Conservation (phyloP, 2,797 vertebrate genomes). For the Enteromius argenteus region DNA sequence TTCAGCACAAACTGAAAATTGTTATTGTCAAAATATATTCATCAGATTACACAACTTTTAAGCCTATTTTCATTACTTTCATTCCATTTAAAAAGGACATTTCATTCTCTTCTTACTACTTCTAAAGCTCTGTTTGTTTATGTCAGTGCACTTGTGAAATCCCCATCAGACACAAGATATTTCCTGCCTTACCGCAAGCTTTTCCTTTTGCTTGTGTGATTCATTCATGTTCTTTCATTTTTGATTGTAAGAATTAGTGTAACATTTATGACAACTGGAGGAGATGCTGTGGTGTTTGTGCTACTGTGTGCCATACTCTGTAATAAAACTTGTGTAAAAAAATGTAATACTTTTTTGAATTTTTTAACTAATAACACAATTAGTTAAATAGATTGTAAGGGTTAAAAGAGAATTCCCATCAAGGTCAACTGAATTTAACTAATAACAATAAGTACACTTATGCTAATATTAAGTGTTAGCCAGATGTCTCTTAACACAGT, state of each 20-base stretch:
- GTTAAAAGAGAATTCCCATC: too few species aligned
- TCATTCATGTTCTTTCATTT: constrained; percentile 62
- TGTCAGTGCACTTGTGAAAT: constrained; percentile 59
- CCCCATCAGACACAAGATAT: constrained; percentile 55
- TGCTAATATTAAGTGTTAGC: too few species aligned
- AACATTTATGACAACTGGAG: background rate
- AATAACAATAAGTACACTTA: too few species aligned
- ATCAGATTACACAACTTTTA: background rate
- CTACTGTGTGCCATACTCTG: background rate
- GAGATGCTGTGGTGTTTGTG: background rate
- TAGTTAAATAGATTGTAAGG: too few species aligned
- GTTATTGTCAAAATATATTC: background rate
- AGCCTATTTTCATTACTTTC: background rate
- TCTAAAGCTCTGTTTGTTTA: constrained; percentile 34
- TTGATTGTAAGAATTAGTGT: constrained; percentile 37
- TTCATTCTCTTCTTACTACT: too few species aligned
- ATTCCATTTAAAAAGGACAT: too few species aligned
- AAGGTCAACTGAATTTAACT: too few species aligned
- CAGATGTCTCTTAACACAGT: too few species aligned
- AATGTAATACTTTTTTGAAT: background rate
- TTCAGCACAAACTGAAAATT: background rate
- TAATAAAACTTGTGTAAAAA: background rate
- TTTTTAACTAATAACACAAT: background rate
- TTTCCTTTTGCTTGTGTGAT: constrained; percentile 52
- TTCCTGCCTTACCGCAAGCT: constrained; percentile 55